These are phyloP conservation scores for Drosophila punjabiensis DNA, from an alignment of 1,140 invertebrate genomes.

Conservation along the genomic window DNA sequence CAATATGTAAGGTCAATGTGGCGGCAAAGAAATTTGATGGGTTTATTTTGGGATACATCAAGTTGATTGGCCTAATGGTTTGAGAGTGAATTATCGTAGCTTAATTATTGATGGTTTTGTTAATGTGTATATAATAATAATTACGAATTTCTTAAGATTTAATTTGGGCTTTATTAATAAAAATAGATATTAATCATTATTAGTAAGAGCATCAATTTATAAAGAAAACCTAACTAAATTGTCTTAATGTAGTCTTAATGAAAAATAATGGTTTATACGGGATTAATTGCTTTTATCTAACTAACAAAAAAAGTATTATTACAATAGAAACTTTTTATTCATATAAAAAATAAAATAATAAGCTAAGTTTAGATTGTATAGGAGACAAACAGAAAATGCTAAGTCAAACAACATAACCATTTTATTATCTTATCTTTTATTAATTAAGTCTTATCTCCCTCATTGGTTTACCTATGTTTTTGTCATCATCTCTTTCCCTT, in stretches of 20 bases:
- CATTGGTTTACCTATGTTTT: not conserved
- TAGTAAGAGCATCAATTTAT: not conserved
- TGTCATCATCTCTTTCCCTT: not conserved
- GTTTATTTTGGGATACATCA: slow-evolving; percentile 29
- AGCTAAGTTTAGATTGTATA: not conserved
- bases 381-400: not conserved
- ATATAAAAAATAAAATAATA: not conserved
- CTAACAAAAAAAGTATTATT: not conserved
- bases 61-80: slow-evolving; percentile 1
- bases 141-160: not conserved
- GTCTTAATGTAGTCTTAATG: not conserved
- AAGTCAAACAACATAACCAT: not conserved
- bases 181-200: not conserved
- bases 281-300: not conserved
- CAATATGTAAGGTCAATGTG: slow-evolving; percentile 24
- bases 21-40: not conserved
- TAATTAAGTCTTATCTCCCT: not conserved
- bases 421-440: not conserved
- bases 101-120: slow-evolving; percentile 7
- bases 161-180: not conserved
- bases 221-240: rapidly evolving
- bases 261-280: not conserved
- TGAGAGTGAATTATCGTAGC: not conserved
- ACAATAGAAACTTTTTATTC: not conserved
- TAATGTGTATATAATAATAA: not conserved